Conservation (phyloP, 2,113 vertebrate species). For the Brachyhypopomus occidentalis region DNA sequence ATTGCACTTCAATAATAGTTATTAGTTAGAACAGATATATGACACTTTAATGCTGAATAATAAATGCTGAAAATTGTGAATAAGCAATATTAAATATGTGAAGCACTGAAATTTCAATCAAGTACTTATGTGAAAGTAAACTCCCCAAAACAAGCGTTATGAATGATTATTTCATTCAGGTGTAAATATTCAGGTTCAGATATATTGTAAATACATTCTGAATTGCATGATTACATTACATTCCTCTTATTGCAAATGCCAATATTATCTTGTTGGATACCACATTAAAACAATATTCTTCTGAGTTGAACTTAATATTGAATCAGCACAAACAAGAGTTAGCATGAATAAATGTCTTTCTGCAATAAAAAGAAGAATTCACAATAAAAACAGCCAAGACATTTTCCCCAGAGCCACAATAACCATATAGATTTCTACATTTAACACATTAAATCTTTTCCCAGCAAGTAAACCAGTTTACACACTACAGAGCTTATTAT, state of each 20-base stretch:
- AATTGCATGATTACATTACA: background rate
- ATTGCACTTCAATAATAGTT: no score
- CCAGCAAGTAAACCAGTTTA: background rate
- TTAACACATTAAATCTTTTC: background rate
- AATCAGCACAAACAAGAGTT: background rate
- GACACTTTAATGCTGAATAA: background rate
- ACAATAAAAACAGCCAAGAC: background rate
- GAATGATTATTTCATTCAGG: no score
- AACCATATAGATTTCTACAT: background rate
- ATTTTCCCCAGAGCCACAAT: background rate
- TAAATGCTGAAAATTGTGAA: background rate
- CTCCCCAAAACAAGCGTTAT: no score
- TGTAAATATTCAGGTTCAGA: no score
- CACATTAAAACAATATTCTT: background rate
- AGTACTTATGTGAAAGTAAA: background rate
- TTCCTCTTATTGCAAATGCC: background rate
- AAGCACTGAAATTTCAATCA: background rate
- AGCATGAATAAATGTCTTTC: no score
- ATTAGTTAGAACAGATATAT: no score
- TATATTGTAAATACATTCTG: no score
- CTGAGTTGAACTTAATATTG: background rate
- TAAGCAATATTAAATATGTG: background rate
- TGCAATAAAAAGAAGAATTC: background rate
- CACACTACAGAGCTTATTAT: background rate
- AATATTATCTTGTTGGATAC: background rate